Evolutionary conservation across 2,797 vertebrate species (phyloP).

Genomic region (Echiichthys vipera): DNA sequence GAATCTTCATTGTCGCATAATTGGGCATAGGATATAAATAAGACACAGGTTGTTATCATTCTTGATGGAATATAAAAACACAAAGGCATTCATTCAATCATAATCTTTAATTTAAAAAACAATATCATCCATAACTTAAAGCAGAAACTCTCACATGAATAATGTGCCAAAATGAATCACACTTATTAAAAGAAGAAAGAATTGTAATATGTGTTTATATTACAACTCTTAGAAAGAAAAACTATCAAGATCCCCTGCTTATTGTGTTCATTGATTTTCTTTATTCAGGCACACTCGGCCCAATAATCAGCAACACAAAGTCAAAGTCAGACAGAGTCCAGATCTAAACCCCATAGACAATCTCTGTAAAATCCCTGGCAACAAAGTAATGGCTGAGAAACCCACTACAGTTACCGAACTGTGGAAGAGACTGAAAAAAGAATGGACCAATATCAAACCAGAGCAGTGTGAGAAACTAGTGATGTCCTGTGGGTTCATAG

Average conservation of each 20-base stretch:
- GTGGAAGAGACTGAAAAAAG: too few species aligned
- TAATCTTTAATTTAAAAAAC: background rate
- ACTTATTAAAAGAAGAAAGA: background rate
- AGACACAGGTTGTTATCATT: background rate
- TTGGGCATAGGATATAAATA: background rate
- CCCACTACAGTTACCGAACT: too few species aligned
- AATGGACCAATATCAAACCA: too few species aligned
- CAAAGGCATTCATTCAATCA: background rate
- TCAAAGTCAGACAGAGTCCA: too few species aligned
- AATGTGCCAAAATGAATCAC: background rate
- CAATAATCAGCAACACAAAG: background rate
- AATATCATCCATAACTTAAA: background rate
- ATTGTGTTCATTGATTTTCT: conserved; percentile 12
- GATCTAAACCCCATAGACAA: too few species aligned
- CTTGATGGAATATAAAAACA: background rate
- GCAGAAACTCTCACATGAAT: background rate
- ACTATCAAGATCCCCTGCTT: background rate
- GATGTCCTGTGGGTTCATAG: too few species aligned
- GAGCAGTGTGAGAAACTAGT: too few species aligned
- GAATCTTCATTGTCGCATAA: conserved; percentile 2
- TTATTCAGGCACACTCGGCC: background rate
- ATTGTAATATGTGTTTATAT: background rate
- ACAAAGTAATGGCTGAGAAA: too few species aligned
- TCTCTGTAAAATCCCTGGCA: too few species aligned
- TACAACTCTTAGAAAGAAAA: background rate